Evolutionary conservation across 2,888 invertebrate genomes (phyloP).

Genomic region (Colostygia pectinataria): DNA sequence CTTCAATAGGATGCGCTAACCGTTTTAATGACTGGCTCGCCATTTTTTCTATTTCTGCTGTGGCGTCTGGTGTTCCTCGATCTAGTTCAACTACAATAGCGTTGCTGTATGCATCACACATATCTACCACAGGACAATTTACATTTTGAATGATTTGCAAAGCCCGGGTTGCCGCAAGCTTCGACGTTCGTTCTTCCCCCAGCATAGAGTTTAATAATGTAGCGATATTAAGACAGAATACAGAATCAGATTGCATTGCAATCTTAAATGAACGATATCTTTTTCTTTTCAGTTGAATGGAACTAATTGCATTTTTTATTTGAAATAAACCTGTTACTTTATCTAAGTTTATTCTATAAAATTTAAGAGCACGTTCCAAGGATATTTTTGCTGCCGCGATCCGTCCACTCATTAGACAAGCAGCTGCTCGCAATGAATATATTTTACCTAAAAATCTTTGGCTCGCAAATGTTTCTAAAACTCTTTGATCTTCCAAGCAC

Average conservation of each 20-base stretch:
- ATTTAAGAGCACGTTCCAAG: slow-evolving; percentile 55
- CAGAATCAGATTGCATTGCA: slow-evolving; percentile 56
- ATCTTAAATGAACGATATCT: slow-evolving; percentile 50
- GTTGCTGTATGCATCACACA: slow-evolving; percentile 74
- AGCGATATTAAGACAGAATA: slow-evolving; percentile 67
- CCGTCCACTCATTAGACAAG: slow-evolving; percentile 51
- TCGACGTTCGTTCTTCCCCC: slow-evolving; percentile 59
- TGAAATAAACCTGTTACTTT: slow-evolving; percentile 55
- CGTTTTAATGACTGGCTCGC: slow-evolving; percentile 54
- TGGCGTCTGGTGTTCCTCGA: slow-evolving; percentile 59
- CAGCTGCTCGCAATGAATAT: slow-evolving; percentile 61
- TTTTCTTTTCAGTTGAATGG: slow-evolving; percentile 47
- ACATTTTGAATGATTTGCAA: slow-evolving; percentile 60
- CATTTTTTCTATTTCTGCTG: slow-evolving; percentile 61
- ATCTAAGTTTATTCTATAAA: slow-evolving; percentile 58
- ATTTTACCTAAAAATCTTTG: slow-evolving; percentile 62
- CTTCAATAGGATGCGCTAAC: slow-evolving; percentile 55
- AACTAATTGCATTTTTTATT: slow-evolving; percentile 44
- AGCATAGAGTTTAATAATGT: slow-evolving; percentile 59
- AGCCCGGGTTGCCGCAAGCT: slow-evolving; percentile 55
- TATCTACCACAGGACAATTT: slow-evolving; percentile 61
- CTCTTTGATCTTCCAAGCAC: slow-evolving; percentile 42
- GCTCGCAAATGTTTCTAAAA: slow-evolving; percentile 45
- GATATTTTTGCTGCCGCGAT: slow-evolving; percentile 54
- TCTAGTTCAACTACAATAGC: slow-evolving; percentile 72